Evolutionary conservation across 2,888 invertebrate species (phyloP).

Genomic region (Aphodius sticticus): DNA sequence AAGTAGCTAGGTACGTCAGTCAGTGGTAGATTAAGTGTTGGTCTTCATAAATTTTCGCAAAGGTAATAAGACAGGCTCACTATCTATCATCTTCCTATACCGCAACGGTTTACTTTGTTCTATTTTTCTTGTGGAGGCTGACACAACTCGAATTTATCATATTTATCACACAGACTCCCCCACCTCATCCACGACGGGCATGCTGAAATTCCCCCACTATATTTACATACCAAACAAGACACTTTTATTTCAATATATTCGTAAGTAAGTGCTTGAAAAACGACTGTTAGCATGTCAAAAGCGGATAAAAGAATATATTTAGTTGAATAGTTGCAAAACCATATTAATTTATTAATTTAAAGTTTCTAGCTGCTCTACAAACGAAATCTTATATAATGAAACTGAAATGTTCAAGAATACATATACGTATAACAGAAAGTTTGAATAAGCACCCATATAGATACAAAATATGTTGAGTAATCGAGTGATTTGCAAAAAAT

Average conservation of each 20-base stretch:
- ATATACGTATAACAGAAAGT: no score
- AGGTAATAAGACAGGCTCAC: not conserved
- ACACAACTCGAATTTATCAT: constrained; percentile 24
- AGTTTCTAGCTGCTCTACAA: no score
- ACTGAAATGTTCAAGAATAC: no score
- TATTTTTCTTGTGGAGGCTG: constrained; percentile 9
- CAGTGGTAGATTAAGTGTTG: not conserved
- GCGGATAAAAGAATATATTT: no score
- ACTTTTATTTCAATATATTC: not conserved
- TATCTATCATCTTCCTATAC: not conserved
- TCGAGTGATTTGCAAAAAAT: not conserved
- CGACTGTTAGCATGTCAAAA: not conserved
- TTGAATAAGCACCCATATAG: not conserved
- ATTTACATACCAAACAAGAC: not conserved
- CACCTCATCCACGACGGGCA: not conserved
- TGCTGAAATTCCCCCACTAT: not conserved
- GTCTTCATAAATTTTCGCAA: not conserved
- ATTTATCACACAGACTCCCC: constrained; percentile 9
- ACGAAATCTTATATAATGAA: no score
- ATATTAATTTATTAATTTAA: no score
- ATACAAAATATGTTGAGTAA: not conserved
- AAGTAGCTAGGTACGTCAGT: no score
- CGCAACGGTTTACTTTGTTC: not conserved
- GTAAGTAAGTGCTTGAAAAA: not conserved
- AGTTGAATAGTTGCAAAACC: no score